Base-by-base conservation (phyloP, 2,113 vertebrate genomes). In the Mola mola region DNA sequence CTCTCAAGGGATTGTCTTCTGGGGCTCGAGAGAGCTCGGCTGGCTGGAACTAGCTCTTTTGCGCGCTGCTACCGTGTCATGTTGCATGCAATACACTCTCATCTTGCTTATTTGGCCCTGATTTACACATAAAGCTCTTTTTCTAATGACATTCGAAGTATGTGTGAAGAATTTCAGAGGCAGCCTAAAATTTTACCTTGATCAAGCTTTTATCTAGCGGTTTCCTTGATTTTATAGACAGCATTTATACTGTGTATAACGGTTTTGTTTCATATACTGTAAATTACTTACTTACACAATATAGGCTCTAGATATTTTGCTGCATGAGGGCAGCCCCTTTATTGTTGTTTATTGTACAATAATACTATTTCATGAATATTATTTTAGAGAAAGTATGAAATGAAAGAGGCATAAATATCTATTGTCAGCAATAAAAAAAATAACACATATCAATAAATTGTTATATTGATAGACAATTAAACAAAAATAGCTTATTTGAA, bases 1-100 rank as follows among this genome's bases (percentile, higher is more conserved):
- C 85, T 87, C 85, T 86, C 85, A 40, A 58, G 89, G 89, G 87
- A 86, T 62, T 50, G 69, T 82, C 84, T 85, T 80, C 22, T 67
- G 85, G 88, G 82, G 86, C 75, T 85, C 22, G 33, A 62, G 63
- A 70, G 69, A 78, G 75, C 73, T 77, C 46, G 57, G 65, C 75
- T 77, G 73, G 72, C 73, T 69, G 47, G 56, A 58, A 75, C 66
- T 58, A 55, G 55, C 76, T 81, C 83, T 78, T 75, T 60, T 67
- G 81, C 80, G 81, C 68, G 56, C 65, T 51, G 59, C 81, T 49
- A 64, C 77, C 71, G 67, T 82, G 75, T 79, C 86, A 81, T 51
- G 62, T 74, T 76, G 56, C 50, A 75, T 48, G 49, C 55, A 42
- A 15, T 49, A 9, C 44, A 28, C 65, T 58, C 43, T 61, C 22